Conservation (phyloP, 2,797 vertebrate species). For the Sebastes oblongus region DNA sequence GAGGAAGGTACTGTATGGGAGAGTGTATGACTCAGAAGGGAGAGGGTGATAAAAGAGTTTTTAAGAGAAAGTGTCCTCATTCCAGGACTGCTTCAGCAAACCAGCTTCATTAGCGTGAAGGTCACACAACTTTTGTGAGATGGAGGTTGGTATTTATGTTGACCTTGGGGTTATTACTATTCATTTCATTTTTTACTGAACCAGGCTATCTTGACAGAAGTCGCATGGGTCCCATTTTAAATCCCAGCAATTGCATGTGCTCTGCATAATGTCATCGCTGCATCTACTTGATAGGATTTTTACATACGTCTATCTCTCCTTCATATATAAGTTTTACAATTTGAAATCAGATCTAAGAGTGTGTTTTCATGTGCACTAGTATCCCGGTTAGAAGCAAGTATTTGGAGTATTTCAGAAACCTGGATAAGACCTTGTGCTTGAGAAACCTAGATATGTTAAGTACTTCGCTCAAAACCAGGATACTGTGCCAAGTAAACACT, state of each 20-base stretch:
- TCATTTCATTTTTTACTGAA: neutral
- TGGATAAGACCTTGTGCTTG: neutral
- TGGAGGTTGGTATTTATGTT: conserved; percentile 16
- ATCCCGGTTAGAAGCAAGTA: neutral
- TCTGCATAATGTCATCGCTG: neutral
- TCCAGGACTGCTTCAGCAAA: neutral
- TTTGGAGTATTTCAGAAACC: neutral
- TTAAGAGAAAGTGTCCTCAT: neutral
- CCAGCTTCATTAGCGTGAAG: conserved; percentile 28
- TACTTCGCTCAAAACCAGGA: neutral
- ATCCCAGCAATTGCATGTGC: neutral
- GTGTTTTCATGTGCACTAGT: neutral
- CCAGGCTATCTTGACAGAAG: neutral
- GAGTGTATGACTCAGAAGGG: too few species aligned
- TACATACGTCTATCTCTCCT: neutral
- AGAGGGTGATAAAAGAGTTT: neutral
- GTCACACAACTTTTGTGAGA: conserved; percentile 2
- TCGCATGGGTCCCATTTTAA: neutral
- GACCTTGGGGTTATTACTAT: neutral
- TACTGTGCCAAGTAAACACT: neutral
- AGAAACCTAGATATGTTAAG: neutral
- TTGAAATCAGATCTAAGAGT: neutral
- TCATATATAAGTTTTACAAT: neutral
- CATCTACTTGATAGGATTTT: neutral
- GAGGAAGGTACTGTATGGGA: too few species aligned